Conservation (phyloP, 23 tunicate genomes). For the Pegea sp. region DNA sequence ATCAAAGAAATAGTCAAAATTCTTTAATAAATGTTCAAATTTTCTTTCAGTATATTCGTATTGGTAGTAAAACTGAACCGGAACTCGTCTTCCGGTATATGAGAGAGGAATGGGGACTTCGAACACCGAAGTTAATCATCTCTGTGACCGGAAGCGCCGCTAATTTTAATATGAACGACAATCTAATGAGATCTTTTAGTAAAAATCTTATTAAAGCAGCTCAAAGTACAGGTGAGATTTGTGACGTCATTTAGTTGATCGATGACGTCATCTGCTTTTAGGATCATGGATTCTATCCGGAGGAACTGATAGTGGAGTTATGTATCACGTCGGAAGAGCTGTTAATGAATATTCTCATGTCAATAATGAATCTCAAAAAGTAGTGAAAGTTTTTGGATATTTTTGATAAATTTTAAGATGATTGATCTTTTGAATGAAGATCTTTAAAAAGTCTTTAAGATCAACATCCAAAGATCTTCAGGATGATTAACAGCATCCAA, state of each 20-base stretch:
- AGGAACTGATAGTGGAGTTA: conserved; percentile 72
- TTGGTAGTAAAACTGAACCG: background rate
- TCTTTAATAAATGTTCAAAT: too few relatives aligned
- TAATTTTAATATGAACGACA: conserved; percentile 23
- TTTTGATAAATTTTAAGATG: background rate
- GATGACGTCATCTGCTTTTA: too few relatives aligned
- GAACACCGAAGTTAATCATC: conserved; percentile 43
- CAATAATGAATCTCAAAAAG: conserved; percentile 1
- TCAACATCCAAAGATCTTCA: too few relatives aligned
- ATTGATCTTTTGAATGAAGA: too few relatives aligned
- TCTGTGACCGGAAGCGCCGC: conserved; percentile 91
- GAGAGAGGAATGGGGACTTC: conserved; percentile 27
- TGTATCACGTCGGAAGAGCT: conserved; percentile 93
- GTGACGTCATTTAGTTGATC: too few relatives aligned
- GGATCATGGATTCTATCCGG: conserved; percentile 97
- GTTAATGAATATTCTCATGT: conserved; percentile 27
- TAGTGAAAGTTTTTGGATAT: background rate
- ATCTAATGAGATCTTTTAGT: conserved; percentile 25
- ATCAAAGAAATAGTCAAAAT: too few relatives aligned
- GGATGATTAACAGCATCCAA: background rate
- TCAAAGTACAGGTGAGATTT: conserved; percentile 37
- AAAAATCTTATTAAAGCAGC: conserved; percentile 68
- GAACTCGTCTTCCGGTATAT: background rate
- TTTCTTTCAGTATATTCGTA: background rate
- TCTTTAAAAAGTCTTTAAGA: too few relatives aligned